Evolutionary conservation across 2,888 invertebrate species (phyloP).

Genomic region (Netelia virgata): DNA sequence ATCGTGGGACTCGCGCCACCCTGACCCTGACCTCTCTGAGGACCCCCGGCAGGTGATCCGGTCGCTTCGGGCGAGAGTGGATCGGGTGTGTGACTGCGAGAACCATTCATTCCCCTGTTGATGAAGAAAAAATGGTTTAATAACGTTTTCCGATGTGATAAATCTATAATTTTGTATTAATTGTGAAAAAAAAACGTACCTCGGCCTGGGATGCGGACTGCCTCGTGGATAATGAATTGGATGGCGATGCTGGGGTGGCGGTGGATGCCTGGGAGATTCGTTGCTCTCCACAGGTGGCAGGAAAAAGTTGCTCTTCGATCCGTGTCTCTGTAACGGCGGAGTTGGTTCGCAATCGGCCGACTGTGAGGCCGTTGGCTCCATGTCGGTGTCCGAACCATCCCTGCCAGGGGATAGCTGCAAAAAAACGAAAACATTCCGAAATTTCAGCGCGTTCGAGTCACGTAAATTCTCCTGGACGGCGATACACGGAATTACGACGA

Average conservation of each 20-base stretch:
- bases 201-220: conserved; percentile 93
- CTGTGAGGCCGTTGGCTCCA: conserved; percentile 96
- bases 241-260: conserved; percentile 85
- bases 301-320: conserved; percentile 95
- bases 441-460: background rate
- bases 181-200: conserved; percentile 82
- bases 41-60: conserved; percentile 82
- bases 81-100: conserved; percentile 88
- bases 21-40: conserved; percentile 79
- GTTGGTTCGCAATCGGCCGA: conserved; percentile 97
- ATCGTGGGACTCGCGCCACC: conserved; percentile 92
- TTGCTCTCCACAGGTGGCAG: conserved; percentile 89
- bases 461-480: background rate
- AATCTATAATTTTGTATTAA: too few relatives aligned
- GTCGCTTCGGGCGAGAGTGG: conserved; percentile 87
- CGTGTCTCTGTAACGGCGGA: conserved; percentile 93
- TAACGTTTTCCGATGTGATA: background rate
- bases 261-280: conserved; percentile 84
- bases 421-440: background rate
- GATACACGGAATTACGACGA: conserved; percentile 10
- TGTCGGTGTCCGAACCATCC: conserved; percentile 93
- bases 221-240: conserved; percentile 89
- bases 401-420: conserved; percentile 93
- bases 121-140: background rate
- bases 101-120: conserved; percentile 88